Base-by-base conservation (phyloP, 2,888 invertebrate genomes). In the Lithophane semibrunnea region DNA sequence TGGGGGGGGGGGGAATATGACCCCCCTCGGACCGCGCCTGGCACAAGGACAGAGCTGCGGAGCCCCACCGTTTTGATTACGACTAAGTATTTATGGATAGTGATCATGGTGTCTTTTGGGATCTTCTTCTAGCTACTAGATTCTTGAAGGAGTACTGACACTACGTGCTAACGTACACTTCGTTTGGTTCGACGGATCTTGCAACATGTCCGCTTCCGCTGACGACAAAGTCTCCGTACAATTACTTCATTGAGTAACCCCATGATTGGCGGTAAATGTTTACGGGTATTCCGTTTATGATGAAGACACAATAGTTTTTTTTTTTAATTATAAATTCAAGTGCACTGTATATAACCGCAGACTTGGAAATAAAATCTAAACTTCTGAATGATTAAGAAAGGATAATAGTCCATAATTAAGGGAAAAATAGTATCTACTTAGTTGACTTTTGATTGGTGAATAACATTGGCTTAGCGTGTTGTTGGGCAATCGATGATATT, bases 321-420 rank as follows among this genome's bases (percentile, higher is more conserved):
- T 79, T 65, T n/a, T n/a, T n/a, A n/a, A n/a, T n/a, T n/a, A n/a
- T 69, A 42, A 56, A 65, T 29, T 18, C 56, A 47, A 72, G 21
- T 52, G 61, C 69, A 73, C 29, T 52, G n/a, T 65, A 37, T 29
- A 37, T 37, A 77, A 63, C 56, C 24, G 47, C 21, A 52, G 37
- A 60, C 63, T 67, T 64, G 60, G 54, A 71, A 71, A 65, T 70
- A 71, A 80, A 84, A 83, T 68, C 74, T 69, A 77, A 80, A 63
- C 77, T 1, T 77, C 29, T 84, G 71, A 81, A 84, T 81, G 24
- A 74, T 66, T 77, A 74, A 83, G 29, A 64, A 64, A 80, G 78
- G 85, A 81, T 75, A 75, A 66, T 74, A 74, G 73, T 70, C 63
- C 61, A 66, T 76, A 84, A 73, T 75, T 37, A 64, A 84, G 75